Conservation (phyloP, 2,888 invertebrate genomes). For the Lasioglossum figueresi region DNA sequence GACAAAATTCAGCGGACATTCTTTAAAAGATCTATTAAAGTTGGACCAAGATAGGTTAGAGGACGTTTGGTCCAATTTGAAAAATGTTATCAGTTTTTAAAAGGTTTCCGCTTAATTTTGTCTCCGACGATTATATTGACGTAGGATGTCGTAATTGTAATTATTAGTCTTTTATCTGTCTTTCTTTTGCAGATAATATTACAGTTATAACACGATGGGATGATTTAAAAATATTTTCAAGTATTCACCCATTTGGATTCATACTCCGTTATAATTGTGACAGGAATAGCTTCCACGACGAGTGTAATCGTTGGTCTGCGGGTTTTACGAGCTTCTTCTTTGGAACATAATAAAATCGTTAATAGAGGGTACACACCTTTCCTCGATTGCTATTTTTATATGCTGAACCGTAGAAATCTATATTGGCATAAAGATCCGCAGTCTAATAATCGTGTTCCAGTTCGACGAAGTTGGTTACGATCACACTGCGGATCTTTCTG, state of each 20-base stretch:
- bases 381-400: not conserved
- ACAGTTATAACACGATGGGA: not conserved
- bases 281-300: not conserved
- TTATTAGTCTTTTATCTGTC: not conserved
- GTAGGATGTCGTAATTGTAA: not conserved
- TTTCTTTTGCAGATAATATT: not conserved
- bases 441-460: not conserved
- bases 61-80: no score
- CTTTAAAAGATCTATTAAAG: not conserved
- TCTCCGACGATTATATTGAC: not conserved
- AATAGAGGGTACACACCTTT: constrained; percentile 11
- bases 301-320: not conserved
- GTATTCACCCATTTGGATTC: not conserved
- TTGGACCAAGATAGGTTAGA: not conserved
- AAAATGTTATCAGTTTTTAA: no score
- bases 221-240: not conserved
- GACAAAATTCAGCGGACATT: not conserved
- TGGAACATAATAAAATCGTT: constrained; percentile 1
- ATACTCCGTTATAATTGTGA: not conserved
- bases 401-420: constrained; percentile 1
- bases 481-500: not conserved
- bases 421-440: not conserved
- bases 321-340: constrained; percentile 3
- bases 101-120: not conserved
- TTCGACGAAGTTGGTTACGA: not conserved